Percentiles rank a stretch among this genome's conserved stretches.
Evolutionary conservation across 2,113 vertebrate genomes (phyloP).

Genomic region (Hirundichthys speculiger): DNA sequence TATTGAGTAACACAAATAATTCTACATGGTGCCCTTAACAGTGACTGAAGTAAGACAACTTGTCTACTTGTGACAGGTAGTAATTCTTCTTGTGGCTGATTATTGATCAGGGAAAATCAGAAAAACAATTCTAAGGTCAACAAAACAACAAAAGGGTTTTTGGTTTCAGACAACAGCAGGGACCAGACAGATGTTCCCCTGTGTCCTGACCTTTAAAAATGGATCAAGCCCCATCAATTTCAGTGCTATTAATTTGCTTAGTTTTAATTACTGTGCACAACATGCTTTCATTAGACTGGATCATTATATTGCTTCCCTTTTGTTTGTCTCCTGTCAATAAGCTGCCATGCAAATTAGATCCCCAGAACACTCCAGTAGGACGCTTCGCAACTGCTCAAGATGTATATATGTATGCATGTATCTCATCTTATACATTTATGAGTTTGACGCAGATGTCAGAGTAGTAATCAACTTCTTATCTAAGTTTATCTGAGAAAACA

Average conservation of each 20-base stretch:
- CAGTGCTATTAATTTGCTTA: slow-evolving; percentile 44
- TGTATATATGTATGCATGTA: too few relatives aligned
- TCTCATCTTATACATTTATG: neutral
- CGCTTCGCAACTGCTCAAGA: neutral
- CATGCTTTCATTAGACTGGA: slow-evolving; percentile 39
- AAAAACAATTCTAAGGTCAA: slow-evolving; percentile 1
- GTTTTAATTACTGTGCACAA: slow-evolving; percentile 55
- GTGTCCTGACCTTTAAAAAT: slow-evolving; percentile 48
- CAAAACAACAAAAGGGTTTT: neutral
- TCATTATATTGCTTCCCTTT: slow-evolving; percentile 56
- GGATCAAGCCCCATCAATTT: slow-evolving; percentile 36
- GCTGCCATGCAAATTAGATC: slow-evolving; percentile 24
- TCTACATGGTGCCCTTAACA: neutral
- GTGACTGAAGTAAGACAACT: neutral
- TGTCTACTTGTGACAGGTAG: neutral
- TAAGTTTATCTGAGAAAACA: neutral
- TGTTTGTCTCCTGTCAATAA: slow-evolving; percentile 47
- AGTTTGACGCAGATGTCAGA: neutral
- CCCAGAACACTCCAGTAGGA: slow-evolving; percentile 11
- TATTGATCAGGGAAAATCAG: neutral
- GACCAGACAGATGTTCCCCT: slow-evolving; percentile 32
- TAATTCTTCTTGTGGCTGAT: neutral
- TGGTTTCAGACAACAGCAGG: neutral
- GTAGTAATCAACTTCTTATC: neutral
- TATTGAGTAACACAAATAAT: neutral